These are phyloP conservation scores for Dolomedes plantarius DNA, from an alignment of 2,888 invertebrate species.

Conservation along the genomic window DNA sequence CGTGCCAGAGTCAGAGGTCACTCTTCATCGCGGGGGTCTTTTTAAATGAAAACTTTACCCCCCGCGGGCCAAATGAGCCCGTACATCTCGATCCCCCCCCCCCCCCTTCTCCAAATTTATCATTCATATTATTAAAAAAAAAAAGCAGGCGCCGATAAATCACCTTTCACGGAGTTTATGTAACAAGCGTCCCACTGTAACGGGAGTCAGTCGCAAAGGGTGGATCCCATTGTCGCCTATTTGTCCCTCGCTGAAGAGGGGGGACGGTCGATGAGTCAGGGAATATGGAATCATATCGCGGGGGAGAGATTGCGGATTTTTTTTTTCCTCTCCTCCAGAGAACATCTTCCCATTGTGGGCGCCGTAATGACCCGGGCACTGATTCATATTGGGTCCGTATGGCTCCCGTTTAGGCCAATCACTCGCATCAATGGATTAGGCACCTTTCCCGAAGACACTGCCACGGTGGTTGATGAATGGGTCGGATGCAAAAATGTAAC, in stretches of 20 bases:
- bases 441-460: neutral
- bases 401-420: conserved; percentile 4
- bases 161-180: conserved; percentile 48
- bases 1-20: conserved; percentile 1
- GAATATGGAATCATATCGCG: conserved; percentile 8
- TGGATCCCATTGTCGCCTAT: conserved; percentile 6
- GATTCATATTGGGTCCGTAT: conserved; percentile 16
- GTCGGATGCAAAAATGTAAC: too few relatives aligned
- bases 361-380: neutral
- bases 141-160: conserved; percentile 25
- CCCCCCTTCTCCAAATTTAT: neutral
- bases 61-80: neutral
- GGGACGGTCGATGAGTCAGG: neutral
- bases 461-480: too few relatives aligned
- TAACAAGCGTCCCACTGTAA: conserved; percentile 27
- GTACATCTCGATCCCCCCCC: neutral
- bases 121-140: neutral
- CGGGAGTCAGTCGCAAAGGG: neutral
- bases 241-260: neutral
- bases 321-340: neutral
- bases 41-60: conserved; percentile 6
- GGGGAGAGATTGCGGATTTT: neutral
- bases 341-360: neutral
- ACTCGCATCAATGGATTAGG: neutral
- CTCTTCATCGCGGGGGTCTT: neutral